phyloP scores from a whole-genome alignment of 2,113 vertebrate species.

The Castor canadensis region DNA sequence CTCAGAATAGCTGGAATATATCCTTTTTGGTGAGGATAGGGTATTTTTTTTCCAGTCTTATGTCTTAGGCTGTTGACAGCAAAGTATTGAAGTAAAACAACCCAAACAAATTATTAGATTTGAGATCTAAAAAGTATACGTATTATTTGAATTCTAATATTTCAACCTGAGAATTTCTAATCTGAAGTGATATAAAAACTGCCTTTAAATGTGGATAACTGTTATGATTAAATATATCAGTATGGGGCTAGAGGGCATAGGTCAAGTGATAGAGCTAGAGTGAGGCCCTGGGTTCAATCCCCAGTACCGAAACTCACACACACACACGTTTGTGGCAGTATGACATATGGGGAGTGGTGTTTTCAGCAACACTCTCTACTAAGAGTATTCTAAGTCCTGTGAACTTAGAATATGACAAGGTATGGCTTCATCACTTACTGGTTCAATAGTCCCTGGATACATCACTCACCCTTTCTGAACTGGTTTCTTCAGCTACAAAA shows the following conservation, averaged over 20 bases:
- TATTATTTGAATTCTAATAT: slow-evolving; percentile 5
- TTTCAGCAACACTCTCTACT: no score
- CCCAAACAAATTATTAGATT: not conserved
- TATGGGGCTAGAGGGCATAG: no score
- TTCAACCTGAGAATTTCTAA: slow-evolving; percentile 34
- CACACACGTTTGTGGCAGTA: no score
- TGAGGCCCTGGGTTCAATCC: no score
- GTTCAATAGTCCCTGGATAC: not conserved
- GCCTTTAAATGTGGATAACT: not conserved
- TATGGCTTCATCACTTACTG: not conserved
- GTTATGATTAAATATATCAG: not conserved
- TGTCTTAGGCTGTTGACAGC: not conserved
- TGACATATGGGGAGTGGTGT: no score
- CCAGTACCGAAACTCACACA: no score
- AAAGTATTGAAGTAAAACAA: not conserved
- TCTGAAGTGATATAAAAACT: not conserved
- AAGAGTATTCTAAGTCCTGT: no score
- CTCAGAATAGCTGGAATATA: not conserved
- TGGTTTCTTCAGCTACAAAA: not conserved
- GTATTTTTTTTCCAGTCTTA: not conserved
- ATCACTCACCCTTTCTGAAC: not conserved
- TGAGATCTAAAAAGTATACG: not conserved
- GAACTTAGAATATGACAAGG: not conserved
- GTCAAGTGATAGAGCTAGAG: no score
- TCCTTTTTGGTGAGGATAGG: not conserved